Evolutionary conservation across 2,888 invertebrate genomes (phyloP).

Genomic region (Campoletis raptor): DNA sequence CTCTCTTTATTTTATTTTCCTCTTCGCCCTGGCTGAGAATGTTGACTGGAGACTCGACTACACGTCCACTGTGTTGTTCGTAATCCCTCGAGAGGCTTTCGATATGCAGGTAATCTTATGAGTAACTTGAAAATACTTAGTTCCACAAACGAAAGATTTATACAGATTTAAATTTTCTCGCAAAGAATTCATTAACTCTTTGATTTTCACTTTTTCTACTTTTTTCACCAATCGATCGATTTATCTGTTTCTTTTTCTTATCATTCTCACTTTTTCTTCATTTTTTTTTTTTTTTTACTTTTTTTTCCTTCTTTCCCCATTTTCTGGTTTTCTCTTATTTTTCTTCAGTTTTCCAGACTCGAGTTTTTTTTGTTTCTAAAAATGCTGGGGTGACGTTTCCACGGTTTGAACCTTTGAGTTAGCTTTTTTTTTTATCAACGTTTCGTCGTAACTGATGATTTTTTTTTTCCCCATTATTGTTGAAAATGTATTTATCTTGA

Average conservation of each 20-base stretch:
- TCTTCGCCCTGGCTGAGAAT: constrained; percentile 27
- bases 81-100: constrained; percentile 38
- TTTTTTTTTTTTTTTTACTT: neutral
- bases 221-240: neutral
- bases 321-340: neutral
- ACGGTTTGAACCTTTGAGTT: neutral
- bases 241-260: neutral
- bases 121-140: constrained; percentile 10
- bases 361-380: neutral
- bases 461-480: neutral
- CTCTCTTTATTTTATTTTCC: constrained; percentile 19
- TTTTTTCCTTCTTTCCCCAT: neutral
- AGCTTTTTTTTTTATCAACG: neutral
- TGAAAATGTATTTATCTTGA: neutral
- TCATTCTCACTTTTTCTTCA: neutral
- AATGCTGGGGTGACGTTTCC: neutral
- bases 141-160: neutral
- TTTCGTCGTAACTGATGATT: neutral
- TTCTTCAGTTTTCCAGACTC: neutral
- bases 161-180: neutral
- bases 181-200: neutral
- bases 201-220: neutral
- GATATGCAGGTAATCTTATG: constrained; percentile 43
- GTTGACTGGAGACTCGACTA: constrained; percentile 24
- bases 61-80: constrained; percentile 24